Conservation (phyloP, 2,888 invertebrate species). For the Lithophane socia region DNA sequence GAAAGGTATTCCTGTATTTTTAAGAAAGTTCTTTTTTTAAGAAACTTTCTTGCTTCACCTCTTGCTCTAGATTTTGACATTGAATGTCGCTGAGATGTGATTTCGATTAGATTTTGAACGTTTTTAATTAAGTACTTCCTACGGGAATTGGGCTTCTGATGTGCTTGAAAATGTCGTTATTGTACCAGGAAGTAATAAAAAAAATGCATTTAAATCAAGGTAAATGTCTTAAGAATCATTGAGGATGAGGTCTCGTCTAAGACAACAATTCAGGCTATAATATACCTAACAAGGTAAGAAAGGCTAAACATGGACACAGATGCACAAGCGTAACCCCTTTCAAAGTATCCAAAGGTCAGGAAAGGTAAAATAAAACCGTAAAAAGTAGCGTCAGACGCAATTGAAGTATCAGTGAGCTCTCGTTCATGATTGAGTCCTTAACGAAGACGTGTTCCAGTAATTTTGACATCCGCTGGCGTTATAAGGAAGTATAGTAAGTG, state of each 20-base stretch:
- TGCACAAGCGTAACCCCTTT: not conserved
- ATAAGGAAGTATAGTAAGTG: slow-evolving; percentile 66
- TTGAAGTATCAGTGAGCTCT: slow-evolving; percentile 44
- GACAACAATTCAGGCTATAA: too few species aligned
- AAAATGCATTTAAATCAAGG: too few species aligned
- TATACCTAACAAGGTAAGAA: not conserved
- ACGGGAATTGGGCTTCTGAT: too few species aligned
- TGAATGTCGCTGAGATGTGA: not conserved
- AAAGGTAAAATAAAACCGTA: not conserved
- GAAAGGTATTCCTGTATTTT: not conserved
- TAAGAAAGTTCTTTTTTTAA: not conserved
- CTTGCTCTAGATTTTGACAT: too few species aligned
- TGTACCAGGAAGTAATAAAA: too few species aligned
- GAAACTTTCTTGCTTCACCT: too few species aligned
- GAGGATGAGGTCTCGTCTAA: too few species aligned
- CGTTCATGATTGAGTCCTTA: slow-evolving; percentile 62
- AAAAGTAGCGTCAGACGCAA: slow-evolving; percentile 11
- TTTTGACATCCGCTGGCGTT: slow-evolving; percentile 69
- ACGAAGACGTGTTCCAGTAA: slow-evolving; percentile 66
- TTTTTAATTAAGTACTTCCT: not conserved
- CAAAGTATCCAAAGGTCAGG: not conserved
- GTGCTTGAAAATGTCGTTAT: too few species aligned
- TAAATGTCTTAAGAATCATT: too few species aligned
- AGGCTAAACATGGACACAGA: not conserved
- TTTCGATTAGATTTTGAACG: not conserved